Conservation (phyloP, 2,888 invertebrate species). For the Cataglyphis altisquamis region DNA sequence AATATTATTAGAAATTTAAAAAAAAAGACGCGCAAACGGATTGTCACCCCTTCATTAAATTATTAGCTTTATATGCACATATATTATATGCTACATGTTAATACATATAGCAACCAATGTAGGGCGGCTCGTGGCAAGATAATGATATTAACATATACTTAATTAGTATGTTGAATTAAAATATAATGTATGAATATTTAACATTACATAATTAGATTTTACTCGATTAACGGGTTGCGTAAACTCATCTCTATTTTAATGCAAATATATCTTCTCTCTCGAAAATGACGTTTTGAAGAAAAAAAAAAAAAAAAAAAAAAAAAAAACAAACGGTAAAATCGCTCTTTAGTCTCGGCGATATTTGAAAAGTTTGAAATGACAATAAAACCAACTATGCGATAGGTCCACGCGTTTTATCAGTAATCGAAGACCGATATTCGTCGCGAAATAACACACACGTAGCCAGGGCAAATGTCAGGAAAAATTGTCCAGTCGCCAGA, state of each 20-base stretch:
- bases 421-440: conserved; percentile 16
- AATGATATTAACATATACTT: conserved; percentile 10
- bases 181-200: conserved; percentile 9
- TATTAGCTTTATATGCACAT: neutral
- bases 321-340: neutral
- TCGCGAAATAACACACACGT: conserved; percentile 41
- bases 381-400: neutral
- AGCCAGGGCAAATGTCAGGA: conserved; percentile 33
- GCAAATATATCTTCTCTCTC: neutral
- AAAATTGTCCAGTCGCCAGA: conserved; percentile 72
- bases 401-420: conserved; percentile 33
- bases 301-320: neutral
- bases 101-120: neutral
- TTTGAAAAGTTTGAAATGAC: conserved; percentile 2
- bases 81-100: neutral
- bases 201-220: conserved; percentile 11
- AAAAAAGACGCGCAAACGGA: neutral
- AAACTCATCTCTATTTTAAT: neutral
- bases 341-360: neutral
- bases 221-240: neutral
- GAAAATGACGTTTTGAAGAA: neutral
- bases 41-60: neutral
- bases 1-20: neutral
- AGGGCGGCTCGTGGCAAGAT: neutral
- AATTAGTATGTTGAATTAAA: conserved; percentile 11